Evolutionary conservation across 2,113 vertebrate genomes (phyloP), one percentile per base, ranked within the genome.

Genomic region (Microtus pennsylvanicus): DNA sequence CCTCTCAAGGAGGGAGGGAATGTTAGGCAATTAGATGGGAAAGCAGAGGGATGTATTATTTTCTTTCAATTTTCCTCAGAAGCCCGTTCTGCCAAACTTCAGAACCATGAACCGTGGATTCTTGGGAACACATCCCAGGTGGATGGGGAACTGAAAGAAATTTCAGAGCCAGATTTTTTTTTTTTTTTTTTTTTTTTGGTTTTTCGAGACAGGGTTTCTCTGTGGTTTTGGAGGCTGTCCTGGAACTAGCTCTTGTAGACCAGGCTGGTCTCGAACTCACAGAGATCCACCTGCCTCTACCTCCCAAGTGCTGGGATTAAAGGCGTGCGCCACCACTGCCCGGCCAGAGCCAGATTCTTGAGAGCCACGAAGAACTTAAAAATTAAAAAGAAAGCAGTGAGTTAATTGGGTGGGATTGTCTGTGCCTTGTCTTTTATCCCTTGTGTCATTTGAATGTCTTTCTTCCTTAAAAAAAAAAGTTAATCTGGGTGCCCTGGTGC

Each of bases 81-180:
- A 89, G 8, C 1, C 21, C 6, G 11, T 61, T 3, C 13, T 90
- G 13, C n/a, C 42, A 89, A 10, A 86, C 77, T 95, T 86, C 77
- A 87, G 83, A 96, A 76, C 45, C 14, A 22, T 63, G n/a, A 38
- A 35, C 5, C 90, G 5, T 42, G n/a, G 26, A 67, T 65, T 86
- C 28, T 38, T 38, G 70, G 70, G 19, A 74, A 7, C 8, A 21
- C 19, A 74, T 74, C 91, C 30, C 30, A 45, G 83, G 45, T 86
- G 55, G 77, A 52, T 87, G 24, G 91, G 33, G 28, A 91, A 52
- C 22, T 76, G 77, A 89, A 92, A 90, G n/a, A 89, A 90, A 52
- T 10, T 89, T 47, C 55, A 90, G 38, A 33, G 22, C 0, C 5
- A 87, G 10, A 0, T 30, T 45, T 45, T 45, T 45, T 45, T 45